Base-by-base conservation (phyloP, 2,113 vertebrate species). In the Tinamus guttatus region DNA sequence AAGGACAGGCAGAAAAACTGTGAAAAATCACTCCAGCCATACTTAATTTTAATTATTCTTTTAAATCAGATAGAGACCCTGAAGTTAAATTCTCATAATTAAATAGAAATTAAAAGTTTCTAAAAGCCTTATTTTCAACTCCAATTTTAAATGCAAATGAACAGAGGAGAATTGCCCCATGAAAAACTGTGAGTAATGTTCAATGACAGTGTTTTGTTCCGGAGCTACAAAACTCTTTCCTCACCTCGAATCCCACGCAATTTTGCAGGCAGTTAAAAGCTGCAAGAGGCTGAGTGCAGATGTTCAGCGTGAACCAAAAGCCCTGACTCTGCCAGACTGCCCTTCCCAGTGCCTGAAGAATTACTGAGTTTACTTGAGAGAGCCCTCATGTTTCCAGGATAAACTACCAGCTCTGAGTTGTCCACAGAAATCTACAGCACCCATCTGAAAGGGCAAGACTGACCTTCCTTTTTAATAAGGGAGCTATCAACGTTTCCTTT, bases 11-110 rank as follows among this genome's bases (percentile, higher is more conserved):
- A 94, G 97, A 96, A 97, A 97, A 85, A 93, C 97, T 97, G 95
- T 98, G 96, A 97, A 98, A 98, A 99, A 99, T 98, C 98, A 98
- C 97, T 97, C 98, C 97, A 98, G 98, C 98, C 98, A 97, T 98
- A 98, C 98, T 99, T 99, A 98, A 98, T 98, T 99, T 99, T 99
- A 99, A 99, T 99, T 99, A 99, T 99, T 98, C 98, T 98, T 99
- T 98, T 98, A 98, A 99, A 98, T 98, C 97, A 98, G 98, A 98
- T 98, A 98, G 98, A 98, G 98, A 97, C 98, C 99, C 98, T 75
- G 97, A 97, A 98, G 98, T 98, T 97, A 97, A 98, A 97, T 98
- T 97, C 97, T 98, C 97, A 98, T 98, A 98, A 98, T 98, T 98
- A 98, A 97, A 98, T 98, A 98, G 93, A 99, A 98, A 98, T 98